Evolutionary conservation across 2,113 vertebrate species (phyloP), one percentile per base, ranked within the genome.

Genomic region (Narcine bancroftii): DNA sequence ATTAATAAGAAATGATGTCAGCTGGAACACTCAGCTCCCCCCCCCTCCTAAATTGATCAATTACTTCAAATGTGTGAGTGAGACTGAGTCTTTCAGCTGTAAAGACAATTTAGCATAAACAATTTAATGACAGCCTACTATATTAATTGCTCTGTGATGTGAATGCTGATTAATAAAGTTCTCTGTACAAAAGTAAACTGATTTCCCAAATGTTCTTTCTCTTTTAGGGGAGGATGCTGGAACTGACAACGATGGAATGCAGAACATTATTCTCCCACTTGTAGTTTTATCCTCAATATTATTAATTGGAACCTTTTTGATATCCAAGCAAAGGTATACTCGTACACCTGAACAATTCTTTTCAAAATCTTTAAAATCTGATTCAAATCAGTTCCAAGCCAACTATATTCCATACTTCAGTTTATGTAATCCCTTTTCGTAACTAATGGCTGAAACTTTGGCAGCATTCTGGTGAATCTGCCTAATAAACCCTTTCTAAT

Each of bases 321-420:
- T 98, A 93, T 97, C 97, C 0, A 97, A 98, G 93, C 97, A 97
- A 93, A 98, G 97, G 98, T 98, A 96, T 93, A 94, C 66, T 63
- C 7, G 15, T 73, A 1, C 0, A 6, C 56, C 1, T 15, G 9
- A 60, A 60, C 56, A 60, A 60, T 39, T 75, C 72, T 36, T 39
- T 75, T 75, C 36, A 36, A 75, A 75, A 75, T 75, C 10, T n/a
- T 75, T 3, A 75, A 39, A 36, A 2, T 10, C 15, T 75, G 33
- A 75, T 15, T 75, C 4, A 72, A 29, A 0, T 33, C 69, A 72
- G 7, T 1, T 9, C 69, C 33, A 7, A 36, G 15, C 3, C 13
- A 36, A 36, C 13, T 3, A 2, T 39, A 36, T 75, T 75, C 72
- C n/a, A 29, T 24, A 69, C 24, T 9, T 29, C 33, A 75, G n/a